A percentile compares a stretch with the other conserved stretches of the same genome.
These are phyloP conservation scores for Sebastes minor DNA, from an alignment of 2,797 vertebrate genomes.

Conservation along the genomic window DNA sequence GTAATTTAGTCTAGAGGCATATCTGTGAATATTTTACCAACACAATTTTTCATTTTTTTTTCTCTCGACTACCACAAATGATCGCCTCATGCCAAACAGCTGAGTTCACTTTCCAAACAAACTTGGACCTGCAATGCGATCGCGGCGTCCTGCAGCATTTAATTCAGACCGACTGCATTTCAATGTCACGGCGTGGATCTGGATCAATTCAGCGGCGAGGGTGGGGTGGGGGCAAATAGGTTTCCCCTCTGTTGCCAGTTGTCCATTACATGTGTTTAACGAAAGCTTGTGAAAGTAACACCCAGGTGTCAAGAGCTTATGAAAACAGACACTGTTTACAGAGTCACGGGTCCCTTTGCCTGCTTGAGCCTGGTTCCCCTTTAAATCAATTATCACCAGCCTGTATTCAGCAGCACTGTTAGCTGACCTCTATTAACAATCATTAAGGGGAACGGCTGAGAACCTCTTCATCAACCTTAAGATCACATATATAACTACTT, in stretches of 20 bases:
- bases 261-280: constrained; percentile 74
- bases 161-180: constrained; percentile 12
- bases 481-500: not conserved
- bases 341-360: constrained; percentile 52
- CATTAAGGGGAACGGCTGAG: not conserved
- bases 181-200: not conserved
- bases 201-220: not conserved
- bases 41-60: constrained; percentile 27
- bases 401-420: constrained; percentile 16
- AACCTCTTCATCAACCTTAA: not conserved
- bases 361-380: constrained; percentile 24
- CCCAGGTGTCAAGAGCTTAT: constrained; percentile 74
- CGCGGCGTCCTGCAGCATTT: constrained; percentile 1
- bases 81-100: constrained; percentile 47
- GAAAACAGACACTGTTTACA: constrained; percentile 72
- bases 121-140: constrained; percentile 15
- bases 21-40: constrained; percentile 57
- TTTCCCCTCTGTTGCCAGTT: constrained; percentile 58
- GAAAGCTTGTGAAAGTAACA: constrained; percentile 71
- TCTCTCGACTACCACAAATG: constrained; percentile 22
- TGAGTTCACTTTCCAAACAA: constrained; percentile 48
- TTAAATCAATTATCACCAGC: constrained; percentile 67
- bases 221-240: constrained; percentile 20
- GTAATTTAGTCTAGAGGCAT: constrained; percentile 44
- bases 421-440: constrained; percentile 38